Evolutionary conservation across 2,888 invertebrate genomes (phyloP), one percentile per base, ranked within the genome.

Genomic region (Seira musarum): DNA sequence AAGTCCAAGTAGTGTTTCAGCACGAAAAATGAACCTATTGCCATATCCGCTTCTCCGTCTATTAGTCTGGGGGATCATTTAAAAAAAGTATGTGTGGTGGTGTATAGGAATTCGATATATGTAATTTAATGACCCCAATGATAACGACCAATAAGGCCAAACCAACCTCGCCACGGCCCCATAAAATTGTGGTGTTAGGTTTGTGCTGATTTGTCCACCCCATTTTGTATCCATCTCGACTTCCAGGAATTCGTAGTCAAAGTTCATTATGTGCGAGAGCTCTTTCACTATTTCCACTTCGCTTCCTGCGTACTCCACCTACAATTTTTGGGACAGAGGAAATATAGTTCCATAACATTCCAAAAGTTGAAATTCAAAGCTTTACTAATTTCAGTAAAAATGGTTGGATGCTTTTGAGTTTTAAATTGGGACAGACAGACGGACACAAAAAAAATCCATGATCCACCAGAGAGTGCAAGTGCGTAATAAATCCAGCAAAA

Each of bases 11-110:
- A 85, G 17, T 86, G 80, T 25, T 83, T 83, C 21, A 87, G 63
- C 53, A 86, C 84, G 66, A 85, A 84, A 67, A 87, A 87, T 10
- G 84, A 84, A 0, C 87, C 87, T 8, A 87, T 85, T 15, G 80
- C 87, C 71, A 87, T 80, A 53, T 87, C 87, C 19, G 84, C 82
- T 53, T 86, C 85, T 8, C 85, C 87, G 46, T 84, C 78, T 57
- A 85, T 83, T 17, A 87, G 65, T 30, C 76, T 74, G 49, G 40
- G 13, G 40, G 40, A 57, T 57, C 10, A 57, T 57, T 67, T 67
- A 61, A 75, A 75, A 60, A 17, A 57, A 57, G 57, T 10, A 57
- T 17, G 57, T 57, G n/a, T n/a, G n/a, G n/a, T n/a, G n/a, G n/a
- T 57, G 10, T 40, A 40, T 40, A 40, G 40, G 40, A 40, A 13